A percentile compares a stretch with the other conserved stretches of the same genome.
These are phyloP conservation scores for Bergia sp. DNA, from an alignment of 92 coral and sea anemone species.

Conservation along the genomic window DNA sequence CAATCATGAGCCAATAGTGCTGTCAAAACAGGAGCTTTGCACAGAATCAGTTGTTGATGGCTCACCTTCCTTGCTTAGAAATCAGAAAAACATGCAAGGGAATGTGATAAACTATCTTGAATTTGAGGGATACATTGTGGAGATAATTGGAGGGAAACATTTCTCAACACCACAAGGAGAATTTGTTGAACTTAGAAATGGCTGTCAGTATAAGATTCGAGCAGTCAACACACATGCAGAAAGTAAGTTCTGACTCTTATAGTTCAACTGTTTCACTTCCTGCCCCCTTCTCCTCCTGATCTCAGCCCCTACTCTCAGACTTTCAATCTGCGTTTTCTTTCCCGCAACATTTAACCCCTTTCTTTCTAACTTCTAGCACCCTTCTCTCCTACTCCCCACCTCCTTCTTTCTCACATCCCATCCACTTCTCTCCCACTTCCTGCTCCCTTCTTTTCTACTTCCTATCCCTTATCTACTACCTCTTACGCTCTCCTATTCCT, in stretches of 20 bases:
- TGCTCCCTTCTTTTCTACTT: too few species aligned
- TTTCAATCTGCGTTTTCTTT: too few species aligned
- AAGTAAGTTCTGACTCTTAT: slow-evolving; percentile 24
- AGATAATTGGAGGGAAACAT: slow-evolving; percentile 58
- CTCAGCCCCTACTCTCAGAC: background rate
- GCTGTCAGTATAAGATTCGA: slow-evolving; percentile 50
- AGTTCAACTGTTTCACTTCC: background rate
- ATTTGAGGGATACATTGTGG: slow-evolving; percentile 40
- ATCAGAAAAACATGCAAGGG: background rate
- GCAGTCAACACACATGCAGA: slow-evolving; percentile 42
- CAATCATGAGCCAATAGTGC: background rate
- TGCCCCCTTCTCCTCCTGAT: background rate
- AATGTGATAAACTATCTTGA: slow-evolving; percentile 9
- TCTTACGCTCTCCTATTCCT: too few species aligned
- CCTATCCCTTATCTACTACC: too few species aligned
- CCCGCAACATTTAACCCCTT: too few species aligned
- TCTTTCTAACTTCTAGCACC: too few species aligned
- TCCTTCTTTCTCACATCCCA: background rate
- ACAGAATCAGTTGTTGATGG: background rate
- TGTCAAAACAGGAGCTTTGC: background rate
- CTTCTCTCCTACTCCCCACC: background rate
- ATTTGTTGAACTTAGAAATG: slow-evolving; percentile 55
- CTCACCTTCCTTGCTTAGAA: background rate
- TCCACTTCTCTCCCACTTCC: background rate
- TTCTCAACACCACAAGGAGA: slow-evolving; percentile 54